phyloP scores from a whole-genome alignment of 2,113 vertebrate genomes.

The Microcebus tavaratra region DNA sequence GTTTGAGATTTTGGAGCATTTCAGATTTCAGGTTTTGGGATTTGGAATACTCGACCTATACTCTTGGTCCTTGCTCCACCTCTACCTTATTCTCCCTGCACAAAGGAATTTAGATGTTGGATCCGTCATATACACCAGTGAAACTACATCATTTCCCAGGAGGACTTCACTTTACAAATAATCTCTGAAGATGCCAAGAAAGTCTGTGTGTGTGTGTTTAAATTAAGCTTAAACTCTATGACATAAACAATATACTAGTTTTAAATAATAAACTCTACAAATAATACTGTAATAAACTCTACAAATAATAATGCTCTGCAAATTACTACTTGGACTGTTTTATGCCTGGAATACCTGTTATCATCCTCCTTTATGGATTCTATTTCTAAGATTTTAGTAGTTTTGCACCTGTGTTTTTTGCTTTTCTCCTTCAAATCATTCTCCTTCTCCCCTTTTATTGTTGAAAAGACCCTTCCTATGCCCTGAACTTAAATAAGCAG shows the following conservation, averaged over 20 bases:
- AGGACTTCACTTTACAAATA: neutral
- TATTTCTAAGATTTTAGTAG: neutral
- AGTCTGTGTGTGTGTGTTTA: neutral
- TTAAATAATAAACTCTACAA: neutral
- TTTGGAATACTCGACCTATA: neutral
- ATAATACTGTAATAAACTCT: neutral
- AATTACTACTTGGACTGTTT: neutral
- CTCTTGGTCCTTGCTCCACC: neutral
- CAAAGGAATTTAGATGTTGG: neutral
- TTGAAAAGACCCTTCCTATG: neutral
- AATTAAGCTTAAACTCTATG: neutral
- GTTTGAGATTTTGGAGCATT: neutral
- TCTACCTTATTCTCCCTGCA: rapidly evolving
- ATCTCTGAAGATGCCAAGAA: neutral
- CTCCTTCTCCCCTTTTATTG: neutral
- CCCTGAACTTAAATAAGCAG: neutral
- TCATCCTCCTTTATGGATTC: neutral
- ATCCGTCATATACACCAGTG: neutral
- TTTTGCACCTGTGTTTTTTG: neutral
- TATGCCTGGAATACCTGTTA: neutral
- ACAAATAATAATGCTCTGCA: neutral
- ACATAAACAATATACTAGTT: neutral
- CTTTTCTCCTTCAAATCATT: neutral
- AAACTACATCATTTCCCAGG: neutral
- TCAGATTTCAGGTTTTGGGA: neutral